Conservation (phyloP, 2,888 invertebrate species). For the Heteromurus nitidus region DNA sequence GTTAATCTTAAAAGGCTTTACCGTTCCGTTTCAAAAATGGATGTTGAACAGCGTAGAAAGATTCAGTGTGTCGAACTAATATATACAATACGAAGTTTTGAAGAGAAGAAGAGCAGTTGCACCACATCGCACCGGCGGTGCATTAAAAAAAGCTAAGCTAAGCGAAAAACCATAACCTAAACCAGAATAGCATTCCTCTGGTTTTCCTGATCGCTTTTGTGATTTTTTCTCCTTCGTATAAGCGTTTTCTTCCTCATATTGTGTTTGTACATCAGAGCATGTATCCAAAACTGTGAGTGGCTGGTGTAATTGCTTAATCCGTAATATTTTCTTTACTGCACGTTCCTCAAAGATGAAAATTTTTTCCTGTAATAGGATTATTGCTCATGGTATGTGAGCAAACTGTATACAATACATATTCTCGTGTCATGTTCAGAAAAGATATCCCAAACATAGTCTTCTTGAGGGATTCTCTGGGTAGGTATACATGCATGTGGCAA, state of each 20-base stretch:
- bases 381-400: too few species aligned
- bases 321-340: conserved; percentile 49
- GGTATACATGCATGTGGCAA: too few species aligned
- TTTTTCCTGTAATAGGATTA: conserved; percentile 28
- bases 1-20: conserved; percentile 10
- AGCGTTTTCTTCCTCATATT: conserved; percentile 21
- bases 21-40: neutral
- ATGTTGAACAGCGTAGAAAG: neutral
- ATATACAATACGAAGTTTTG: neutral
- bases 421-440: too few species aligned
- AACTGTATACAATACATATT: too few species aligned
- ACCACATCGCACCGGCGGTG: conserved; percentile 28
- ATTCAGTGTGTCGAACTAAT: conserved; percentile 1
- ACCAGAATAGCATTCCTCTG: conserved; percentile 35
- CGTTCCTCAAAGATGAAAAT: conserved; percentile 36
- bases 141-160: conserved; percentile 15
- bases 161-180: conserved; percentile 22
- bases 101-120: too few species aligned
- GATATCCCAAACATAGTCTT: too few species aligned
- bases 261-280: conserved; percentile 60
- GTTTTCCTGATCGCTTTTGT: conserved; percentile 21
- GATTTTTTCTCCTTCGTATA: neutral
- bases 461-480: too few species aligned
- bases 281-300: conserved; percentile 25
- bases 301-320: conserved; percentile 58